Evolutionary conservation across 2,113 vertebrate genomes (phyloP), one percentile per base, ranked within the genome.

Genomic region (Notothenia coriiceps): DNA sequence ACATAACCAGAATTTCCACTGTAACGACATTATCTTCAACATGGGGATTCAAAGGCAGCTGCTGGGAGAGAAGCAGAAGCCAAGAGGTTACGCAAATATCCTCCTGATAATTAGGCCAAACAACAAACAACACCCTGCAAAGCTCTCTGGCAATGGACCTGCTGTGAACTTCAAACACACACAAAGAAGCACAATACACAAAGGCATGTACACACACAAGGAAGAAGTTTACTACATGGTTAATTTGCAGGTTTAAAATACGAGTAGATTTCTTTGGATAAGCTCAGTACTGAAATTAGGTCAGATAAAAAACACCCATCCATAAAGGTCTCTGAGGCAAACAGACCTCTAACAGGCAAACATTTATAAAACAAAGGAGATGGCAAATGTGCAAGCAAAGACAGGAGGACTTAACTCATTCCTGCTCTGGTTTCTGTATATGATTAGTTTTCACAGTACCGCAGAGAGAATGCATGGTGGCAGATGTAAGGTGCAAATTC

Each of bases 81-180:
- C 44, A 74, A 70, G 63, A 80, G 56, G 79, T 70, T 70, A 66
- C 44, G 47, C 43, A 91, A 84, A 91, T 85, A 86, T 56, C 10
- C 64, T 68, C 59, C 68, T 68, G 75, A 82, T 88, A 82, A 88
- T 87, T 74, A 35, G 51, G 43, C 47, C 57, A 81, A 80, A 87
- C 62, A 85, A 73, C 57, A 79, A 84, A 83, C 74, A 81, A 65
- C 81, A 79, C 50, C 29, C 29, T 50, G 61, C 59, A 62, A 73
- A 77, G 33, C 18, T 59, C 35, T 18, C 17, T 17, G 20, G 64
- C 59, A 78, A 72, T 74, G 20, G 51, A 40, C 64, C 57, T 56
- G 43, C 63, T 76, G 68, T 79, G 52, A 74, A 64, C 71, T 22
- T 64, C 54, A 82, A 55, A 63, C 46, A 49, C 15, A 40, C 47